A percentile compares a stretch with the other conserved stretches of the same genome.
phyloP scores from a whole-genome alignment of 37 sponge, comb jelly and placozoan genomes.

The Geodia barretti region DNA sequence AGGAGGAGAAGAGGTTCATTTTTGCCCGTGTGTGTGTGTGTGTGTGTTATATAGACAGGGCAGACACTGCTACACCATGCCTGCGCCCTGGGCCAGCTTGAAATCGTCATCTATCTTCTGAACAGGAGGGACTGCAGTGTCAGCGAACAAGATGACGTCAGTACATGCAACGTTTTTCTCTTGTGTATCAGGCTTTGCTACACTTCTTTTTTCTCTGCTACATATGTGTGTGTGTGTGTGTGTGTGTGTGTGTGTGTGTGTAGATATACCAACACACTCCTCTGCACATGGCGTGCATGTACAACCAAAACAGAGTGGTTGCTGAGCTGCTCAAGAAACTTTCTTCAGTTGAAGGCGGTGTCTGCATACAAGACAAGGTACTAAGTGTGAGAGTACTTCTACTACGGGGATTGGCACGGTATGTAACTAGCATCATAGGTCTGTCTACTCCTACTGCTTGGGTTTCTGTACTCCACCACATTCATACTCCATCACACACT shows the following conservation, averaged over 20 bases:
- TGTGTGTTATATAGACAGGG: slow-evolving; percentile 47
- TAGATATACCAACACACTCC: slow-evolving; percentile 59
- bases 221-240: no score
- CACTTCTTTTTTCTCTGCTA: no score
- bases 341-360: not conserved
- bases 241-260: no score
- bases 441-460: not conserved
- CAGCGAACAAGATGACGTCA: slow-evolving; percentile 20
- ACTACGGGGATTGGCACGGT: no score
- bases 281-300: slow-evolving; percentile 69
- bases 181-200: no score
- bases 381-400: not conserved
- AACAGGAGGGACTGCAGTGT: slow-evolving; percentile 17
- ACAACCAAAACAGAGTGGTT: slow-evolving; percentile 46
- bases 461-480: not conserved
- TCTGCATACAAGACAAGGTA: slow-evolving; percentile 56
- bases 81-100: slow-evolving; percentile 39
- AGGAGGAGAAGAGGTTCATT: no score
- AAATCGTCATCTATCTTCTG: slow-evolving; percentile 43
- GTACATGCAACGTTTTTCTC: no score
- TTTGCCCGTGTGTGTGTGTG: not conserved
- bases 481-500: no score
- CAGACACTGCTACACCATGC: slow-evolving; percentile 67
- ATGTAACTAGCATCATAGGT: not conserved
- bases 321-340: slow-evolving; percentile 31